These are phyloP conservation scores for Otolemur garnettii DNA, from an alignment of 2,113 vertebrate genomes.

Conservation along the genomic window DNA sequence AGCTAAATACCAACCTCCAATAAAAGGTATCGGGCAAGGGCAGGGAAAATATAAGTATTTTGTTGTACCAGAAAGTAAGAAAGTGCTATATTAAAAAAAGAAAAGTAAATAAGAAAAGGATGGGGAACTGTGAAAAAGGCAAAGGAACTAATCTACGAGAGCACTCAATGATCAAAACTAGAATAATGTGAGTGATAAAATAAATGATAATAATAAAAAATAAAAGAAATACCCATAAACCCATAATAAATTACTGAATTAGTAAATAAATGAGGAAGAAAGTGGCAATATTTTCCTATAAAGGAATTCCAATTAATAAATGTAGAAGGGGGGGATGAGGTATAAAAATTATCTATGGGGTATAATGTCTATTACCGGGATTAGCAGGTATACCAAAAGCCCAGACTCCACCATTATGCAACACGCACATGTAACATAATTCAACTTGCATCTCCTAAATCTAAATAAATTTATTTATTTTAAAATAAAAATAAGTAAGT, in stretches of 20 bases:
- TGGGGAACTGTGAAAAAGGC: neutral
- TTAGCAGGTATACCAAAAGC: too few relatives aligned
- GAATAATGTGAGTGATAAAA: neutral
- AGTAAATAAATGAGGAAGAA: neutral
- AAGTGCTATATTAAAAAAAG: neutral
- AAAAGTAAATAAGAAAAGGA: neutral
- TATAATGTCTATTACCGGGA: too few relatives aligned
- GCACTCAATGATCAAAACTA: neutral
- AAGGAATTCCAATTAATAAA: neutral
- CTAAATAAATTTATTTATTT: too few relatives aligned
- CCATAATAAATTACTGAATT: neutral
- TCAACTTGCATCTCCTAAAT: too few relatives aligned
- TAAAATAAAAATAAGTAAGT: too few relatives aligned
- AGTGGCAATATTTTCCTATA: neutral
- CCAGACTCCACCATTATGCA: too few relatives aligned
- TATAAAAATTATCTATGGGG: too few relatives aligned
- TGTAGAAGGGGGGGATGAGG: neutral
- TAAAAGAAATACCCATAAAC: neutral
- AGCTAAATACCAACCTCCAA: neutral
- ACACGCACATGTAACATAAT: too few relatives aligned
- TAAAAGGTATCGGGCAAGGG: neutral
- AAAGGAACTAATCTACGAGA: neutral
- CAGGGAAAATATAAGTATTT: neutral
- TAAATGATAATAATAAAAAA: neutral
- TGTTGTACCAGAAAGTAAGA: neutral